Evolutionary conservation across 2,113 vertebrate species (phyloP).

Genomic region (Percina caprodes): DNA sequence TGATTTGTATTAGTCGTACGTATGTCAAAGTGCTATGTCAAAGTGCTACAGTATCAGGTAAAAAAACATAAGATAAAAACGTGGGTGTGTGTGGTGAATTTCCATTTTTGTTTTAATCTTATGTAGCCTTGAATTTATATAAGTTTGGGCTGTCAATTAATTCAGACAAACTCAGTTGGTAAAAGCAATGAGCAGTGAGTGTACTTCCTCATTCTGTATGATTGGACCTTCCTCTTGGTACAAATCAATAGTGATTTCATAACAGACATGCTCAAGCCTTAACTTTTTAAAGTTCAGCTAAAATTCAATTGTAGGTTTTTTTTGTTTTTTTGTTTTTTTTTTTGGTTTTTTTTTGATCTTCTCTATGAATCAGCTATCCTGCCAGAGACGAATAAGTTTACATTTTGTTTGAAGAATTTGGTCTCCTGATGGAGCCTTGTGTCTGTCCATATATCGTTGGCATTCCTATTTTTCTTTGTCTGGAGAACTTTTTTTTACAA

Average conservation of each 20-base stretch:
- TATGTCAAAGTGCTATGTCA: too few species aligned
- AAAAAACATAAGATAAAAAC: not conserved
- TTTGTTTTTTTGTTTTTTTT: too few species aligned
- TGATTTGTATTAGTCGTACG: not conserved
- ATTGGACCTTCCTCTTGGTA: constrained; percentile 5
- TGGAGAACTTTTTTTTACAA: not conserved
- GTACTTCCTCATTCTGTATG: constrained; percentile 12
- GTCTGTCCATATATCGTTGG: not conserved
- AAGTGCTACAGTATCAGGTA: not conserved
- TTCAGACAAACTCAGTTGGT: not conserved
- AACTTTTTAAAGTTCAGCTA: not conserved
- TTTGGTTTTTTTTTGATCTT: too few species aligned
- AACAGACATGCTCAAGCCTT: constrained; percentile 12
- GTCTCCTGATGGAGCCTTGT: not conserved
- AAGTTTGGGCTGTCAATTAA: not conserved
- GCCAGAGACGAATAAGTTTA: not conserved
- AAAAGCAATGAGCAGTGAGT: constrained; percentile 17
- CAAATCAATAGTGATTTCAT: constrained; percentile 33
- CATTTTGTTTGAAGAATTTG: not conserved
- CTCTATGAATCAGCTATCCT: not conserved
- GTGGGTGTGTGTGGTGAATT: not conserved
- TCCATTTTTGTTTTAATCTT: not conserved
- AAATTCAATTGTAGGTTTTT: not conserved
- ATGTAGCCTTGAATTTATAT: not conserved
- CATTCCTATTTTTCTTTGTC: not conserved